Percentiles rank a stretch among this genome's conserved stretches.
Conservation (phyloP, 2,797 vertebrate species). For the Mastacembelus armatus region DNA sequence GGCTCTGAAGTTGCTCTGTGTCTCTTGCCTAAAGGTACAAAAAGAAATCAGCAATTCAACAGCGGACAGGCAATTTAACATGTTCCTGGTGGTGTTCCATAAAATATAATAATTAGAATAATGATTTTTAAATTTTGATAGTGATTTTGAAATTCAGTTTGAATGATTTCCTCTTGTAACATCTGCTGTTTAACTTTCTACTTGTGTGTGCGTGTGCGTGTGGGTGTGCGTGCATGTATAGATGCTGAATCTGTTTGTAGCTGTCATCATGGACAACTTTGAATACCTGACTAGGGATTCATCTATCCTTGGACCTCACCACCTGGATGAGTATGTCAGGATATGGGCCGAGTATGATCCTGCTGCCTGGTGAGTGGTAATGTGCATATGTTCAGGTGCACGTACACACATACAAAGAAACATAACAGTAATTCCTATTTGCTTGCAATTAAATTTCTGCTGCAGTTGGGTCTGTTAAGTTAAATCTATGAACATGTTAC, state of each 20-base stretch:
- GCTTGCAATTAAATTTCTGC: too few relatives aligned
- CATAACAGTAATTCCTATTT: background rate
- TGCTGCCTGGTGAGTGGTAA: conserved; percentile 91
- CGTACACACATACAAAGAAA: conserved; percentile 9
- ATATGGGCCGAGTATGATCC: conserved; percentile 98
- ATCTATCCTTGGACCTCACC: conserved; percentile 95
- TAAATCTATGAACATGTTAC: too few relatives aligned
- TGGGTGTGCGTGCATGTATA: conserved; percentile 56
- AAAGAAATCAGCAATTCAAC: background rate
- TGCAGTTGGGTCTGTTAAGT: too few relatives aligned
- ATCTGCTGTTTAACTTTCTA: background rate
- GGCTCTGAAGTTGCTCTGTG: background rate
- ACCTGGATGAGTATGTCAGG: conserved; percentile 96
- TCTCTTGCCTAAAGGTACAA: background rate
- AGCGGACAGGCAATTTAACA: background rate
- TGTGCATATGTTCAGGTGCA: conserved; percentile 17
- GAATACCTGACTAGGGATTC: conserved; percentile 96
- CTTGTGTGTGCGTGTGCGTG: background rate
- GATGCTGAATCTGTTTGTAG: conserved; percentile 97
- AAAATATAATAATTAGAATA: background rate
- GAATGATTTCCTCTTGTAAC: background rate
- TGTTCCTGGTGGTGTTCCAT: background rate
- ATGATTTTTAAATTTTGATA: background rate
- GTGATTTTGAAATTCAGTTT: background rate
- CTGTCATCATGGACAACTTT: conserved; percentile 98